Base-by-base conservation (phyloP, 2,888 invertebrate genomes). In the Octonoba sinensis region DNA sequence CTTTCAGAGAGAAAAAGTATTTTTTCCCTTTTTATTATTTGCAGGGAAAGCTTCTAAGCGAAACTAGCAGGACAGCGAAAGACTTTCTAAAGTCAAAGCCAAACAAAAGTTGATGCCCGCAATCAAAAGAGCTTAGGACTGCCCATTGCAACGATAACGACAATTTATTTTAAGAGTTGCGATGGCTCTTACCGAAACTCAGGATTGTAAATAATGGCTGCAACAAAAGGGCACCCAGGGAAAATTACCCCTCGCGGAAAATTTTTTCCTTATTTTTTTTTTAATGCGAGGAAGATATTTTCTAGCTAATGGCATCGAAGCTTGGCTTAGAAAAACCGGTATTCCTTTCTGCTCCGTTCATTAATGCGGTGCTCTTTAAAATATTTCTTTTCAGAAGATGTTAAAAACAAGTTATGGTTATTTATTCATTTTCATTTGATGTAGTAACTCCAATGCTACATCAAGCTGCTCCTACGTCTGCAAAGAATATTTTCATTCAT, bases 51-150 rank as follows among this genome's bases (percentile, higher is more conserved):
- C 57, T 47, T 64, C 67, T 67, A 51, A 54, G 60, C 24, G n/a
- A 46, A 60, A 6, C 15, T 12, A 15, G 46, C 22, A 56, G 71
- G 71, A 82, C 81, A 82, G 57, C 69, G 65, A 75, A 82, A 82
- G 81, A 75, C 81, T 82, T 75, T 82, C 81, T 82, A 82, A 82
- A 82, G 81, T 82, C 81, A 82, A 82, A 82, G 81, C 69, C 81
- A 82, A 82, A 82, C 81, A 82, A 75, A 75, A 75, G 81, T 74
- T 70, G 74, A 74, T 82, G 81, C 75, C 24, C 49, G 74, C 81
- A 82, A 82, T 82, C 81, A 82, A 82, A 81, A 82, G 81, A 82
- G 81, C 81, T 82, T 82, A 82, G 70, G 69, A 74, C 74, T 82
- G 74, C 70, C 81, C 75, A 82, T 75, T 82, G 64, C 54, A 70